Conservation (phyloP, 2,888 invertebrate genomes). For the Acrobasis suavella region DNA sequence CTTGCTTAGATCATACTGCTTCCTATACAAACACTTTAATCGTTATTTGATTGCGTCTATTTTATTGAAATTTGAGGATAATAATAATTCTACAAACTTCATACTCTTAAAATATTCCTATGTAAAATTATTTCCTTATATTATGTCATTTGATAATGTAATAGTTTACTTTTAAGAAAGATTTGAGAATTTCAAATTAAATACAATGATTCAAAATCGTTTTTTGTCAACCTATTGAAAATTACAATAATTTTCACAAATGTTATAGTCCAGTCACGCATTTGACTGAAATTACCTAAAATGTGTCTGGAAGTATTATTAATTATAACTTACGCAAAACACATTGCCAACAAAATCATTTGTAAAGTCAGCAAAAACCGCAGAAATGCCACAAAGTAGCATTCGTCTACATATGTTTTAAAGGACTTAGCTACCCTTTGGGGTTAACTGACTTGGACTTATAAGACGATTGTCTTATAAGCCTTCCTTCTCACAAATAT, state of each 20-base stretch:
- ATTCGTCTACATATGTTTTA: neutral
- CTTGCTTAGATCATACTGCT: constrained; percentile 23
- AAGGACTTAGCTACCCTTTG: constrained; percentile 3
- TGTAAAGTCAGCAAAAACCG: neutral
- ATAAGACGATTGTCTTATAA: constrained; percentile 21
- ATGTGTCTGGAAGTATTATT: too few species aligned
- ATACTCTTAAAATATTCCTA: neutral
- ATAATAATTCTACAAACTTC: neutral
- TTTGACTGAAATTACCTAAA: too few species aligned
- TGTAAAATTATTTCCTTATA: too few species aligned
- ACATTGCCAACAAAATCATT: neutral
- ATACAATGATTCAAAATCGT: too few species aligned
- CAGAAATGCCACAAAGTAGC: neutral
- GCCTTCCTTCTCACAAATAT: constrained; percentile 5
- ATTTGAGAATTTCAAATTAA: too few species aligned
- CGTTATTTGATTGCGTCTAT: constrained; percentile 8
- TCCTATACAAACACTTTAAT: constrained; percentile 19
- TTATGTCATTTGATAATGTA: too few species aligned
- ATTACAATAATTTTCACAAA: too few species aligned
- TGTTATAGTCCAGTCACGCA: too few species aligned
- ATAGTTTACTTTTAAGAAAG: too few species aligned
- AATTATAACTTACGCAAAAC: neutral
- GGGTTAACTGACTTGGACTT: constrained; percentile 6
- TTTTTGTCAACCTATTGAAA: too few species aligned
- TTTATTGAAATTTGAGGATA: neutral